Base-by-base conservation (phyloP, 2,113 vertebrate species). In the Rhinoderma darwinii region DNA sequence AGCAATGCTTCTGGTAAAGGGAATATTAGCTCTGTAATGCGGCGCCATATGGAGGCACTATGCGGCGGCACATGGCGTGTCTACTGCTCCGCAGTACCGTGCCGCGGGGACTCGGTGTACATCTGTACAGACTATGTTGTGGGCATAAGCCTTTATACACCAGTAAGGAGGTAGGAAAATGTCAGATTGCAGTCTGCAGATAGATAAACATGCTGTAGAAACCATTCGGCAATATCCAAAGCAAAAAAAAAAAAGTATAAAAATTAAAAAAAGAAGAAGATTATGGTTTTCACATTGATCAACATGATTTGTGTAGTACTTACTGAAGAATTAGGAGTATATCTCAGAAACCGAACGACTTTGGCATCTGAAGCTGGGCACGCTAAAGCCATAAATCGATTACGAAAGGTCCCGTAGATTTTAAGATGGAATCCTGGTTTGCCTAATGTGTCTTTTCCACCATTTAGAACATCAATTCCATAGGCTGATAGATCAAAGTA, bases 401-500 rank as follows among this genome's bases (percentile, higher is more conserved):
- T 94, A 51, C 93, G 90, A 90, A 96, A 96, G 15, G 93, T 96
- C 47, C 94, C 95, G 14, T 94, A 96, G 86, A 96, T 96, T 91
- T 96, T 96, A 61, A 96, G 89, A 88, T 95, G 94, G 89, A 96
- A 96, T 5, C 92, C 93, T 0, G 92, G 89, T 79, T 93, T 94
- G 81, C 88, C 17, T 0, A 92, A n/a, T 10, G 90, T 82, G 78
- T 96, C 94, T 89, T 93, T 90, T 25, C 88, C 83, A 18, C 89
- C 87, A 44, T 66, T 56, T 12, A 81, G 50, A 20, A 90, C 82
- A 84, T 96, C 92, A 32, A 95, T 90, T 20, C 94, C 95, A 1
- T 95, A 96, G 2, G 95, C 96, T 1, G 95, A 96, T 81, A 96
- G 92, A 91, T 96, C 95, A 66, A 96, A 96, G 84, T 94, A 95